Base-by-base conservation (phyloP, 2,888 invertebrate species). In the Caenorhabditis sinica region DNA sequence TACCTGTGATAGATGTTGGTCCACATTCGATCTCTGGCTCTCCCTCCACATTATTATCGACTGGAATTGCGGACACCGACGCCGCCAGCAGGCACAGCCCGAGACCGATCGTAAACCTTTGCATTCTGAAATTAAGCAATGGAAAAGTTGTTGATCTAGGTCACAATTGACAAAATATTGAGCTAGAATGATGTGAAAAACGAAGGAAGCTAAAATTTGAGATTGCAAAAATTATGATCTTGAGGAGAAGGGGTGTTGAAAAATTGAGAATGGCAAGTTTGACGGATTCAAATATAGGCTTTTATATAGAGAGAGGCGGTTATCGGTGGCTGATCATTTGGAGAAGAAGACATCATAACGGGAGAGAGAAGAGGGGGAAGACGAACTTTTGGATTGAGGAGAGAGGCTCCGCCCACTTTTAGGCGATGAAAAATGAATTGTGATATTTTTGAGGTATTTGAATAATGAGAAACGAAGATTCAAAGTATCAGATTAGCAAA, bases 1-100 rank as follows among this genome's bases (percentile, higher is more conserved):
- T n/a, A 85, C 92, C 90, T 60, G 91, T 91, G 63, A 92, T 91
- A 5, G 90, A 90, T 15, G 87, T 90, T 66, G 93, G 90, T 11
- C 92, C 93, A 85, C 93, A 93, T 76, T 93, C 92, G 73, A 93
- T 91, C 86, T 93, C 92, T 9, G 93, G 93, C 82, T 93, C 93
- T 30, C 92, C 91, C 77, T 92, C 92, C 28, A 92, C 91, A 69
- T 91, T 91, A 85, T 92, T 92, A 85, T 92, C 92, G 28, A 92
- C 92, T 49, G 92, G 92, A 82, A 92, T 92, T 49, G 90, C 90
- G 20, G 68, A 60, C 23, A 83, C 85, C 20, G 82, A 58, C 11
- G 69, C 69, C 17, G 58, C 73, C 33, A 83, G 36, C 17, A 73
- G 36, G 40, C 65, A 45, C 33, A 83, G 53, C 17, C 68, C 69